Base-by-base conservation (phyloP, 2,113 vertebrate species). In the Apistogramma diplotaenia region DNA sequence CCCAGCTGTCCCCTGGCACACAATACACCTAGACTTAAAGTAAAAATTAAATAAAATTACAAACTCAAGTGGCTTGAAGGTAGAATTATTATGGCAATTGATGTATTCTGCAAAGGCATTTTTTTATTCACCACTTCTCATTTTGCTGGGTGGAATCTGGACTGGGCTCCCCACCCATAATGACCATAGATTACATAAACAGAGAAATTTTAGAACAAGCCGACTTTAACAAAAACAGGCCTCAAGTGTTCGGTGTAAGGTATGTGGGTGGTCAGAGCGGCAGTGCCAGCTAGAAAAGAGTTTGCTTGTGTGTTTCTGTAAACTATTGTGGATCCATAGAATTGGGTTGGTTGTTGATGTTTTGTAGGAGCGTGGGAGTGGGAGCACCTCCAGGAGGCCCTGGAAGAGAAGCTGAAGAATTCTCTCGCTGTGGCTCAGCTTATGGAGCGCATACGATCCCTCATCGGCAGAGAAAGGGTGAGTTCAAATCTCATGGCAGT, bases 401-500 rank as follows among this genome's bases (percentile, higher is more conserved):
- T 99, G 87, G 96, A 94, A 84, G 96, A 96, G 93, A 99, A 97
- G 90, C 57, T 99, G 92, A 97, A 97, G 86, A 96, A 96, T 92
- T 88, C 94, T 19, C 95, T 96, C 25, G 95, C 97, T 25, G 96
- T 96, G 86, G 95, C 96, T 59, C 90, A 96, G 67, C 96, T 99
- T 35, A 95, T 98, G 87, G 97, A 97, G 49, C 96, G 96, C 88
- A 96, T 99, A 81, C 96, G 97, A 89, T 97, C 96, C n/a, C 96
- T 99, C 35, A 85, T 96, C 12, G 94, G 94, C 75, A 94, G 86
- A 90, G 94, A 96, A 43, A 93, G 94, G 95, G 96, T 96, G 90
- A 88, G 79, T 33, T 5, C 55, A 59, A 13, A 35, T 31, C 6
- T 43, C 35, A 4, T 5, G 19, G 51, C 29, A 31, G 29, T 40